A percentile compares a stretch with the other conserved stretches of the same genome.
Evolutionary conservation across 2,113 vertebrate genomes (phyloP).

Genomic region (Megaceryle maxima): DNA sequence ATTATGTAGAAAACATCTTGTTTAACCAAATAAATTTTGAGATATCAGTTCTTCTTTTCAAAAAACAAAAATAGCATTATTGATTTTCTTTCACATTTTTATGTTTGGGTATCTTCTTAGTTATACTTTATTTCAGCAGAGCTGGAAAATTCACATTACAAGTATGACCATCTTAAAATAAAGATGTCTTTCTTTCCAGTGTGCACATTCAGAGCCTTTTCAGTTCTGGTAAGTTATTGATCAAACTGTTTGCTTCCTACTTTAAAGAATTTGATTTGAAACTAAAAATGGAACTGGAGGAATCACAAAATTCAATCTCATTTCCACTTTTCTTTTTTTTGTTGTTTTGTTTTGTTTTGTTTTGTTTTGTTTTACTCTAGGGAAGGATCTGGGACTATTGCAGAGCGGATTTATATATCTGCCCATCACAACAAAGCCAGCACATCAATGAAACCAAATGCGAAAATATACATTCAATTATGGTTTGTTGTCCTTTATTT

Average conservation of each 20-base stretch:
- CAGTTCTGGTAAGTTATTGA: not conserved
- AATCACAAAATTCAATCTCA: not conserved
- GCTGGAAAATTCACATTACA: not conserved
- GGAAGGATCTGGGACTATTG: not conserved
- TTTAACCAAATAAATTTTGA: not conserved
- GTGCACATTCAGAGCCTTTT: not conserved
- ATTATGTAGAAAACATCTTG: not conserved
- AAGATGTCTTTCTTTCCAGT: not conserved
- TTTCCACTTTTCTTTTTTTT: not conserved
- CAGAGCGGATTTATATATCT: not conserved
- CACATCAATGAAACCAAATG: not conserved
- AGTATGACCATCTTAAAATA: not conserved
- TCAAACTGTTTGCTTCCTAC: not conserved
- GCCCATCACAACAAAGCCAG: not conserved
- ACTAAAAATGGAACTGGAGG: not conserved
- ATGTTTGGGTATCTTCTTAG: not conserved
- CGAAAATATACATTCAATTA: not conserved
- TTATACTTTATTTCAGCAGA: not conserved
- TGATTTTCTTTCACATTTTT: not conserved
- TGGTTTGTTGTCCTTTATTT: not conserved
- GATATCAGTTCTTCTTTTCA: not conserved
- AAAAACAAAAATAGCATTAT: not conserved
- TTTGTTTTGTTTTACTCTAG: not conserved
- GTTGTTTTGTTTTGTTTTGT: not conserved
- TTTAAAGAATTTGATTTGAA: not conserved